These are phyloP conservation scores for Nesidiocoris tenuis DNA, from an alignment of 2,888 invertebrate species.

Conservation along the genomic window DNA sequence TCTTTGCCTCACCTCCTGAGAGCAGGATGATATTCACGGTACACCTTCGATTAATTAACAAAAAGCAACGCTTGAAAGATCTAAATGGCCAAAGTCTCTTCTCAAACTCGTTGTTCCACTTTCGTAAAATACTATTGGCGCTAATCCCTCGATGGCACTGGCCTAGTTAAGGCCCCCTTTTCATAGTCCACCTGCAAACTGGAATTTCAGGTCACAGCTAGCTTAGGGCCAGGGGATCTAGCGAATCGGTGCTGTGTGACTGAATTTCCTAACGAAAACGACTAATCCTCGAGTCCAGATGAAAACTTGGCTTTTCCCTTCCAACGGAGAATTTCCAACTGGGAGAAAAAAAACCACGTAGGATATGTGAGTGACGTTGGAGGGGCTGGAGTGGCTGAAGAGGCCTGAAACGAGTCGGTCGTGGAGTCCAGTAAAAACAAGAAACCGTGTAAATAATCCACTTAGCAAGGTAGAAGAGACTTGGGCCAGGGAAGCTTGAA, in stretches of 20 bases:
- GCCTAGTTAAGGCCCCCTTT: no score
- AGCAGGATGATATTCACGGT: no score
- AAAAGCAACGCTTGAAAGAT: no score
- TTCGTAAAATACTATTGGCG: no score
- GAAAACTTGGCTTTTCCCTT: not conserved
- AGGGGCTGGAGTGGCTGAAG: not conserved
- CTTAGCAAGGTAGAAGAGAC: conserved; percentile 26
- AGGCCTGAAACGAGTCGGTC: not conserved
- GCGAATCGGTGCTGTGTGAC: not conserved
- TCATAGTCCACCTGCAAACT: no score
- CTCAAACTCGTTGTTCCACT: no score
- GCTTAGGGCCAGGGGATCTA: not conserved
- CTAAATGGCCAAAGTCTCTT: no score
- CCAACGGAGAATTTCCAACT: not conserved
- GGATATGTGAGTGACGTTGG: not conserved
- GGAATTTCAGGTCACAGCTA: not conserved
- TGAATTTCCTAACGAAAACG: not conserved
- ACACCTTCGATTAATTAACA: no score
- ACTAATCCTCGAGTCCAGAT: not conserved
- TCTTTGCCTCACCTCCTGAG: no score
- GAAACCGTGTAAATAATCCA: conserved; percentile 40
- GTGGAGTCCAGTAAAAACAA: conserved; percentile 25
- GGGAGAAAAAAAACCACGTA: not conserved
- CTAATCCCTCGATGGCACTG: no score
- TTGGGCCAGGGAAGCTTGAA: conserved; percentile 20